These are phyloP conservation scores for Centropus unirufus DNA, from an alignment of 2,113 vertebrate genomes.

Conservation along the genomic window DNA sequence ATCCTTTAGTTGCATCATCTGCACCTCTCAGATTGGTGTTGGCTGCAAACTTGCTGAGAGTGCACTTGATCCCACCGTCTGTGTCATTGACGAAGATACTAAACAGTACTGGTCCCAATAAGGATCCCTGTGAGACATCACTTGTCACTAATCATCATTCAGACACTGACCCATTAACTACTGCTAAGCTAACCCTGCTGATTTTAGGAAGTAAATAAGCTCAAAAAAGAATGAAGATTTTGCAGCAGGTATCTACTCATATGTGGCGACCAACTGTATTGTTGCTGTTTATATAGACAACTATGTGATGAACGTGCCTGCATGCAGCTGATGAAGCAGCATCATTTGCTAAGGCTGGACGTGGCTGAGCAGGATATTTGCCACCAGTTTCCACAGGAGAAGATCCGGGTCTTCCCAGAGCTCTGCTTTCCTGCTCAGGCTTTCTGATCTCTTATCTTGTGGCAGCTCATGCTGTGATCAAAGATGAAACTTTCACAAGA, in stretches of 20 bases:
- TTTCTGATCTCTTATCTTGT: neutral
- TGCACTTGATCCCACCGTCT: neutral
- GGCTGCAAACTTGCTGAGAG: neutral
- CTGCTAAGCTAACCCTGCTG: neutral
- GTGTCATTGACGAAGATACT: neutral
- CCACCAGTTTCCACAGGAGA: neutral
- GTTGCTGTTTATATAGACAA: neutral
- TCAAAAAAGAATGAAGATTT: neutral
- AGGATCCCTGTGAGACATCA: fast-evolving
- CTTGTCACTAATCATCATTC: fast-evolving
- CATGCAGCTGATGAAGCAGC: neutral
- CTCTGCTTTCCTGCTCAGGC: neutral
- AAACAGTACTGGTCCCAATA: neutral
- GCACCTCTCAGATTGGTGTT: neutral
- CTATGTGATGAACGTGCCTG: neutral
- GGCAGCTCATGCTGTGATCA: neutral
- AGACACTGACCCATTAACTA: neutral
- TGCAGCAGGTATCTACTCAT: neutral
- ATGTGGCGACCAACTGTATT: neutral
- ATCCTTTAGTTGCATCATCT: fast-evolving
- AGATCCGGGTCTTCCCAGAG: neutral
- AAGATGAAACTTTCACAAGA: neutral
- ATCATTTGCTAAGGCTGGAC: neutral
- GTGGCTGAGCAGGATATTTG: neutral
- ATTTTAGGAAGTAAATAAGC: neutral